A percentile compares a stretch with the other conserved stretches of the same genome.
These are phyloP conservation scores for Euclidia mi DNA, from an alignment of 2,888 invertebrate species.

Conservation along the genomic window DNA sequence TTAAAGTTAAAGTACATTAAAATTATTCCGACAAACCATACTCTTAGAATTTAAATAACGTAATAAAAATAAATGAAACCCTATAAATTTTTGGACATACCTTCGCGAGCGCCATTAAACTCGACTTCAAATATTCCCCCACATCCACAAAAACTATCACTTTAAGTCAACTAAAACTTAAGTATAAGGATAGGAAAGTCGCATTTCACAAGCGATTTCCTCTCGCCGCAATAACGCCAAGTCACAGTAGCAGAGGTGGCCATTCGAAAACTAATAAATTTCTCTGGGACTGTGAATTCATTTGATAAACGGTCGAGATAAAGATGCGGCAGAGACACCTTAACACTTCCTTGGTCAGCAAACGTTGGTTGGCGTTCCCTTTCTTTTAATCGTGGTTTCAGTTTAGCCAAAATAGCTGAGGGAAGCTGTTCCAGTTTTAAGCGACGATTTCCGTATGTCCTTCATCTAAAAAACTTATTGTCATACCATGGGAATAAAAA, in stretches of 20 bases:
- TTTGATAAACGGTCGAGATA: constrained; percentile 85
- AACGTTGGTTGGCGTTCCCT: constrained; percentile 48
- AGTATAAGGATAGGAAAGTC: constrained; percentile 60
- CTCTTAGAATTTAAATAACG: neutral
- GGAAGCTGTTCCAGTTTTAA: too few relatives aligned
- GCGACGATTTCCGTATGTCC: too few relatives aligned
- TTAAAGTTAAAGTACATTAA: too few relatives aligned
- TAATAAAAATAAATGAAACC: constrained; percentile 9
- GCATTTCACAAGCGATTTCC: constrained; percentile 68
- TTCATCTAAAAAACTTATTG: too few relatives aligned
- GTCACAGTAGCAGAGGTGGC: constrained; percentile 76
- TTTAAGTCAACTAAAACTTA: constrained; percentile 46
- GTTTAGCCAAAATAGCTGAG: too few relatives aligned
- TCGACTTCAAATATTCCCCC: constrained; percentile 4
- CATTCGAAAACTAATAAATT: constrained; percentile 86
- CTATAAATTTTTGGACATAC: constrained; percentile 12
- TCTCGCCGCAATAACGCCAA: constrained; percentile 74
- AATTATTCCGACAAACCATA: too few relatives aligned
- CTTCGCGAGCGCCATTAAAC: constrained; percentile 14
- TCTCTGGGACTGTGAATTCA: constrained; percentile 83
- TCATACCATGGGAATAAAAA: too few relatives aligned
- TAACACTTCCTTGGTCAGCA: constrained; percentile 72
- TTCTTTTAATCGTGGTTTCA: constrained; percentile 14
- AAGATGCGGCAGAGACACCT: constrained; percentile 69
- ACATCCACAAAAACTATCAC: constrained; percentile 22